Conservation (phyloP, 2,113 vertebrate genomes). For the Brevimyrus niger region DNA sequence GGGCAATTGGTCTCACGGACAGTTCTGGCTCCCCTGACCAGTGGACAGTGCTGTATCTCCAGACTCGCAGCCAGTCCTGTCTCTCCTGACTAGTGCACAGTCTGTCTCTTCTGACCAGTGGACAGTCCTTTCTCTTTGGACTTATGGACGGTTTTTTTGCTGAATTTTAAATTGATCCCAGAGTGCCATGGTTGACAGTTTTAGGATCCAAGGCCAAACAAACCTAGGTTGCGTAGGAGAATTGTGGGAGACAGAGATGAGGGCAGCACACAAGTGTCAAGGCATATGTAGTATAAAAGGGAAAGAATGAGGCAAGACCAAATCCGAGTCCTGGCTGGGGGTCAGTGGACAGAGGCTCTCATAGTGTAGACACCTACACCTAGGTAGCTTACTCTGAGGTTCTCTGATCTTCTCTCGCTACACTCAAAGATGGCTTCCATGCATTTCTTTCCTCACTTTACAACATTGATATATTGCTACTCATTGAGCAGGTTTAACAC, state of each 20-base stretch:
- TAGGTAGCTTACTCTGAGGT: not conserved
- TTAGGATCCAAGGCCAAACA: not conserved
- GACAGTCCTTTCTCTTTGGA: not conserved
- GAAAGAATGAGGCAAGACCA: not conserved
- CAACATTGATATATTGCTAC: not conserved
- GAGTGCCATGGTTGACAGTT: not conserved
- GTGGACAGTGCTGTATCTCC: not conserved
- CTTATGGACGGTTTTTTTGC: not conserved
- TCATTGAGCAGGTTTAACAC: not conserved
- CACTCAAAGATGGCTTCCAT: not conserved
- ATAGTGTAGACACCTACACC: no score
- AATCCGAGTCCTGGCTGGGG: not conserved
- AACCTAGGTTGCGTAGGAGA: no score
- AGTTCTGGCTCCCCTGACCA: not conserved
- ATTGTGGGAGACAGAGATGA: not conserved
- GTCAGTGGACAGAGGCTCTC: not conserved
- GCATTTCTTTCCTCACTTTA: no score
- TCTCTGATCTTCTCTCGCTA: constrained; percentile 9
- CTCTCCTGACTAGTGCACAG: not conserved
- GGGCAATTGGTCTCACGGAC: not conserved
- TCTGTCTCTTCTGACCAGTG: not conserved
- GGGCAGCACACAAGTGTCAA: not conserved
- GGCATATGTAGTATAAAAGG: not conserved
- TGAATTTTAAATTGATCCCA: not conserved
- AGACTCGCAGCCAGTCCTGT: not conserved